Evolutionary conservation across 1,140 invertebrate genomes (phyloP).

Genomic region (Pentalonia nigronervosa): DNA sequence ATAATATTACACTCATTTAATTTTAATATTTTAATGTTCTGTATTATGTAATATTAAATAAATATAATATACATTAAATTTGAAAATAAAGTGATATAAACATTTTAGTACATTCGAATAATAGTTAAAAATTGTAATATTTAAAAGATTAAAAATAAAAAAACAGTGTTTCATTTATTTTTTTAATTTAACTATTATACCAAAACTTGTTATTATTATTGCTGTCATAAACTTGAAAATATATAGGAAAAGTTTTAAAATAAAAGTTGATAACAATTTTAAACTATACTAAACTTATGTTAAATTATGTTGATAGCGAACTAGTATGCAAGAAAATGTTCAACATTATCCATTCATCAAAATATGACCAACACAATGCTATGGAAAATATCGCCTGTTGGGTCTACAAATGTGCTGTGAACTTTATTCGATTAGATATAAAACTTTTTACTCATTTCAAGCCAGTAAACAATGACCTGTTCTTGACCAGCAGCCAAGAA

Average conservation of each 20-base stretch:
- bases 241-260: not conserved
- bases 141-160: not conserved
- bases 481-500: slow-evolving; percentile 3
- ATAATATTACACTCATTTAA: too few relatives aligned
- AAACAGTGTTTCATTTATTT: not conserved
- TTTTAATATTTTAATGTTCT: too few relatives aligned
- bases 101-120: too few relatives aligned
- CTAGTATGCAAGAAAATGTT: not conserved
- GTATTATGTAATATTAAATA: too few relatives aligned
- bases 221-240: not conserved
- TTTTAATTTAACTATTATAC: not conserved
- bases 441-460: not conserved
- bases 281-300: not conserved
- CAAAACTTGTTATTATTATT: not conserved
- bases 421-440: not conserved
- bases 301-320: not conserved
- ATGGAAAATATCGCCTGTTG: not conserved
- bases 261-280: not conserved
- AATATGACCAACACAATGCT: not conserved
- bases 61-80: too few relatives aligned
- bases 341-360: not conserved
- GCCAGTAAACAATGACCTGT: not conserved
- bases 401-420: not conserved
- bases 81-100: too few relatives aligned
- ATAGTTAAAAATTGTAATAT: not conserved